Evolutionary conservation across 2,888 invertebrate genomes (phyloP), one percentile per base, ranked within the genome.

Genomic region (Entomobrya multifasciata): DNA sequence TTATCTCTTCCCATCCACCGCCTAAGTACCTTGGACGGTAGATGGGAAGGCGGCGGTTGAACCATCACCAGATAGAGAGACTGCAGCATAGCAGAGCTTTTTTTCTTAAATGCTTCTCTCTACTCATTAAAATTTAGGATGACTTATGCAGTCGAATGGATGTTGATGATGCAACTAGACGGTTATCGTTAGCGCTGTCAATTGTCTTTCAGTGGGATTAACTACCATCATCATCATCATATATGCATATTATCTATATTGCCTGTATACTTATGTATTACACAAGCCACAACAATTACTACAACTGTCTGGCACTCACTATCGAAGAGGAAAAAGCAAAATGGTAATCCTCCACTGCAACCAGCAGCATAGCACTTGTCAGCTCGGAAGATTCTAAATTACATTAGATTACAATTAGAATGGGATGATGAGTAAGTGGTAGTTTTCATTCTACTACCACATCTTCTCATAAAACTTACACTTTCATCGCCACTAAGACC

Each of bases 281-380:
- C 20, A 17, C 52, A 17, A 57, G 57, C 36, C 5, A 36, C 22
- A 22, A 67, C 6, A 41, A 70, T 47, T 36, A 70, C 47, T 47
- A 70, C 25, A 22, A 25, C 70, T 67, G 70, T 70, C 47, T 70
- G 70, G 25, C 17, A 41, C 36, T 36, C 36, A 36, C 36, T 6
- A 8, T 8, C 4, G 36, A 4, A 36, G 36, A 36, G 36, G n/a
- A n/a, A n/a, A n/a, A 17, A 67, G 22, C 44, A 17, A 70, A 70
- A 49, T 27, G 44, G 22, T 49, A 70, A 70, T 47, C 70, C 70
- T 20, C 41, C 41, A 49, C 41, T 27, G 36, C 65, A n/a, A n/a
- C n/a, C n/a, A n/a, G n/a, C n/a, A n/a, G n/a, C n/a, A n/a, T 57
- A 41, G 76, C 77, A 83, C 76, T 83, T 83, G 76, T 83, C 83